Evolutionary conservation across 1,140 invertebrate species (phyloP), one percentile per base, ranked within the genome.

Genomic region (Dufourea novaeangliae): DNA sequence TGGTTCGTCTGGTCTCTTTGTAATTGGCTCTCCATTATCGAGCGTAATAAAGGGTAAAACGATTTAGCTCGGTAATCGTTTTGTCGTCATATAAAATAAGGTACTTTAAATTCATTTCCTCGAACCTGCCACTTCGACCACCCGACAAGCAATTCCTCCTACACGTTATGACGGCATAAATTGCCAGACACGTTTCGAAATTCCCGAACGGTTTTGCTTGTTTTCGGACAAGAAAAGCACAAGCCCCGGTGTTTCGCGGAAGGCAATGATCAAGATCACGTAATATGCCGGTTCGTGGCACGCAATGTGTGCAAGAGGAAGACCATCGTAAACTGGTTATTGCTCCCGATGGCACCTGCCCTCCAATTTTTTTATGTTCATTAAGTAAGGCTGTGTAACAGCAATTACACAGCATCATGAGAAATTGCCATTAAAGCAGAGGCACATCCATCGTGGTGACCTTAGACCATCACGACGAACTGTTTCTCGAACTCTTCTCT

Each of bases 361-460:
- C 20, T 34, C 52, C 0, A 46, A 54, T 66, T 56, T 84, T 88
- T 78, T 86, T 66, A 52, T 80, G 72, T 86, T 88, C 85, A 88
- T 90, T 86, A 88, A 73, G 78, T 83, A 86, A 87, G 81, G 70
- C 80, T 73, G 77, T 83, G 80, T 87, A 88, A 86, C 82, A 66
- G 81, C 83, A 89, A 90, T 90, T 90, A 88, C 73, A 76, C 69
- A 71, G 63, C 72, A 86, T 84, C 83, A 81, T 67, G 29, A 46
- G 64, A 76, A 37, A 22, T n/a, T 63, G 54, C 63, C 44, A 80
- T 83, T 81, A 73, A 62, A 64, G 46, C 34, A 14, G 27, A 17
- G 37, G 44, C 46, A 63, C 64, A 54, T 71, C 29, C 34, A 8
- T 32, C 39, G 37, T 27, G 20, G 41, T 44, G 12, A 14, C 29